Conservation (phyloP, 2,797 vertebrate species). For the Limosa lapponica region DNA sequence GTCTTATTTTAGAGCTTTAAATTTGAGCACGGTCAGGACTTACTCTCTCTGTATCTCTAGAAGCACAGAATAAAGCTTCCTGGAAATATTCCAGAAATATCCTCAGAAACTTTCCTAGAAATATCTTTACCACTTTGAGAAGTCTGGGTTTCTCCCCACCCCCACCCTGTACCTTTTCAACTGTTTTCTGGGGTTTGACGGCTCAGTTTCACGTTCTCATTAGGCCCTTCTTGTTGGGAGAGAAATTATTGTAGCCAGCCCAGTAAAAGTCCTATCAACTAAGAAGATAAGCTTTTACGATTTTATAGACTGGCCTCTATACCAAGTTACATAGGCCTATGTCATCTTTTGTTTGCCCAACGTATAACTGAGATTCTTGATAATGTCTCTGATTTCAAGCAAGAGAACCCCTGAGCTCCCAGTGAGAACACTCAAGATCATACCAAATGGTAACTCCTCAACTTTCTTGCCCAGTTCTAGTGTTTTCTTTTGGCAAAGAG, state of each 20-base stretch:
- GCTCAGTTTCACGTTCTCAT: neutral
- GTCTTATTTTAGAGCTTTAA: neutral
- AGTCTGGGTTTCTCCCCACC: neutral
- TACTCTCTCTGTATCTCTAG: neutral
- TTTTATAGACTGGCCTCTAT: neutral
- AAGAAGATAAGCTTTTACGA: neutral
- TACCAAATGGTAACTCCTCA: neutral
- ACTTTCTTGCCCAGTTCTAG: neutral
- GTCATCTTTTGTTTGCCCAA: neutral
- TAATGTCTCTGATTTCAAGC: neutral
- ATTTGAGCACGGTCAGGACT: fast-evolving
- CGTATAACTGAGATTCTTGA: neutral
- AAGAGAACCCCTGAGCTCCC: neutral
- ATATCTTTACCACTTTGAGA: neutral
- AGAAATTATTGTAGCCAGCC: neutral
- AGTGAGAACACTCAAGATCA: neutral
- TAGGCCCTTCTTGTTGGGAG: neutral
- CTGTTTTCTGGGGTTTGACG: neutral
- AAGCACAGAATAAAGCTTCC: neutral
- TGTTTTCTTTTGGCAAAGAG: neutral
- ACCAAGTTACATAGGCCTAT: fast-evolving
- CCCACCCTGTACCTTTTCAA: fast-evolving
- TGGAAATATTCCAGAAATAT: neutral
- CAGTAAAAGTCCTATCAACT: neutral
- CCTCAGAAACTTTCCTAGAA: neutral